Conservation (phyloP, 2,888 invertebrate genomes). For the Melikaiella ostensackeni region DNA sequence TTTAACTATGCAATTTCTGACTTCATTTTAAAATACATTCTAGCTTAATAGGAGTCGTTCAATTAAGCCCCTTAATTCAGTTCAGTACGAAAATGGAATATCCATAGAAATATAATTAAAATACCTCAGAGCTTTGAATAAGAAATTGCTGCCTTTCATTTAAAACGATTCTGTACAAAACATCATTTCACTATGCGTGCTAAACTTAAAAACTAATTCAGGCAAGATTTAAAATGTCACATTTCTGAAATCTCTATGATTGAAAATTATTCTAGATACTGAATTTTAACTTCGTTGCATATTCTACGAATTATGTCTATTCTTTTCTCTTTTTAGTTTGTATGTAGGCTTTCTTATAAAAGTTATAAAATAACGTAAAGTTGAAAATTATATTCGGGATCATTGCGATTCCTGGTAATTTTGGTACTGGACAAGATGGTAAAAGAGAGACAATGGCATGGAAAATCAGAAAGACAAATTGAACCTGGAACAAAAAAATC, state of each 20-base stretch:
- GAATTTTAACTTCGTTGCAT: not conserved
- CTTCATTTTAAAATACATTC: too few species aligned
- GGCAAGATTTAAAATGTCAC: not conserved
- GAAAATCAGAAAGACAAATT: conserved; percentile 82
- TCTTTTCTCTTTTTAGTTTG: conserved; percentile 38
- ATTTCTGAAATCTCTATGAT: not conserved
- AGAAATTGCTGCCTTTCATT: too few species aligned
- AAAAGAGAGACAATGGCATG: conserved; percentile 79
- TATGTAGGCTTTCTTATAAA: conserved; percentile 81
- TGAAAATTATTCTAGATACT: accelerated
- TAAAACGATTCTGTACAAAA: too few species aligned
- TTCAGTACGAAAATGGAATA: too few species aligned
- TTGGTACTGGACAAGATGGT: conserved; percentile 79
- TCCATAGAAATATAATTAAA: too few species aligned
- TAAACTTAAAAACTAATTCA: too few species aligned
- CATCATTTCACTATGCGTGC: too few species aligned
- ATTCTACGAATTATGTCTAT: not conserved
- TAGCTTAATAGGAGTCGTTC: too few species aligned
- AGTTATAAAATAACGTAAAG: conserved; percentile 84
- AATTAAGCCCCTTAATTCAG: too few species aligned
- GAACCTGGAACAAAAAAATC: conserved; percentile 78
- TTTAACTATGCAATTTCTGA: too few species aligned
- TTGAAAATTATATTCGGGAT: conserved; percentile 81
- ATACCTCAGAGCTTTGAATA: too few species aligned
- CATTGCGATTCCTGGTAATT: conserved; percentile 78